Percentiles rank a stretch among this genome's conserved stretches.
Evolutionary conservation across 2,113 vertebrate genomes (phyloP).

Genomic region (Archilochus colubris): DNA sequence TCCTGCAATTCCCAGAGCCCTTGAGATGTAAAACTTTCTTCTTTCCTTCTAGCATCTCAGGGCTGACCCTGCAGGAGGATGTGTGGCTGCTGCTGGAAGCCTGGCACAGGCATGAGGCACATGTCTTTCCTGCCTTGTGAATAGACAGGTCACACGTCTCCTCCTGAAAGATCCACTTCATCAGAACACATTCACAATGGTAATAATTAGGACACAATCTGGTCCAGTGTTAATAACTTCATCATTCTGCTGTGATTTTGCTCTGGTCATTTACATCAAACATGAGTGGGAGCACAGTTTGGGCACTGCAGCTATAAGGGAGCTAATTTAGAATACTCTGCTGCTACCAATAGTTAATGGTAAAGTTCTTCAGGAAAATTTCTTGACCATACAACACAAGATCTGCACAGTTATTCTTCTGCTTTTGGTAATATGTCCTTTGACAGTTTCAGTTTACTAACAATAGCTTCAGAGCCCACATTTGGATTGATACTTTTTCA

Average conservation of each 20-base stretch:
- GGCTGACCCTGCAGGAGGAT: neutral
- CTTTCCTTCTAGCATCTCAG: neutral
- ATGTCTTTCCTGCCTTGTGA: fast-evolving
- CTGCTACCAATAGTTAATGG: neutral
- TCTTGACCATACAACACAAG: neutral
- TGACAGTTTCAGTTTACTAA: slow-evolving; percentile 18
- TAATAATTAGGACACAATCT: neutral
- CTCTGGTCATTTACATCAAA: neutral
- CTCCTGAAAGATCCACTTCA: neutral
- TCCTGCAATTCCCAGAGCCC: neutral
- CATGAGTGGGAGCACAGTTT: neutral
- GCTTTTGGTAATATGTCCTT: neutral
- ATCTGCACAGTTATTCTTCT: neutral
- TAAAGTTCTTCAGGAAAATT: neutral
- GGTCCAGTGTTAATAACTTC: neutral
- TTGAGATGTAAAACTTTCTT: neutral
- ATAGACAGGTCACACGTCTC: neutral
- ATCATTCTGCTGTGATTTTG: neutral
- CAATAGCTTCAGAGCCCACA: neutral
- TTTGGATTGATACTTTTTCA: slow-evolving; percentile 24
- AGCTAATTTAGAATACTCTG: neutral
- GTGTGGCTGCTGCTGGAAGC: neutral
- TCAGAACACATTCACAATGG: neutral
- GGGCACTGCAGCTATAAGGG: neutral
- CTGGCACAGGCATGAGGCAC: fast-evolving